Conservation (phyloP, 2,888 invertebrate genomes). For the Rhagium mordax region DNA sequence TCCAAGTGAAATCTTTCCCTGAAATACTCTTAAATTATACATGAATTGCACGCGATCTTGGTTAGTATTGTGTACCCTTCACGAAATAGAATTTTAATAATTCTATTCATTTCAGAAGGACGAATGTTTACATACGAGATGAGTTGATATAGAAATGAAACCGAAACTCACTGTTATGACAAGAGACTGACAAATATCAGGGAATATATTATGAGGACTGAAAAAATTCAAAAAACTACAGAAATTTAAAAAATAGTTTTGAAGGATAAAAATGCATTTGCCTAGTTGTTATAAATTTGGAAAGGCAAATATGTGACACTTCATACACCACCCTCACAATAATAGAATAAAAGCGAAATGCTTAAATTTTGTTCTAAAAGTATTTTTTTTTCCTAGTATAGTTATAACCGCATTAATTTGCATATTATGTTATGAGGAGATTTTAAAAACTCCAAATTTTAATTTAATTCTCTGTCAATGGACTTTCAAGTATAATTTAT, state of each 20-base stretch:
- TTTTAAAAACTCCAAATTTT: too few relatives aligned
- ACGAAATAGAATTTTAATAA: slow-evolving; percentile 32
- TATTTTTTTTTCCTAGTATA: too few relatives aligned
- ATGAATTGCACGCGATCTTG: slow-evolving; percentile 25
- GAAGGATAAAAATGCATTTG: too few relatives aligned
- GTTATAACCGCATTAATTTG: too few relatives aligned
- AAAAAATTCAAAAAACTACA: not conserved
- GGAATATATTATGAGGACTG: not conserved
- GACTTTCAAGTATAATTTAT: too few relatives aligned
- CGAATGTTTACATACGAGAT: slow-evolving; percentile 23
- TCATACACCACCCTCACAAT: too few relatives aligned
- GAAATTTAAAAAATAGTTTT: not conserved
- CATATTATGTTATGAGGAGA: too few relatives aligned
- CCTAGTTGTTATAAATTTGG: too few relatives aligned
- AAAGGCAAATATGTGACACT: too few relatives aligned
- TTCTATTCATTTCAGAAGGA: slow-evolving; percentile 27
- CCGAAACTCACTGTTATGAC: slow-evolving; percentile 3
- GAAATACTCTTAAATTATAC: slow-evolving; percentile 28
- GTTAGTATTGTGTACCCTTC: slow-evolving; percentile 20
- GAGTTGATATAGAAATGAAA: not conserved
- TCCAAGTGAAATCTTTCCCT: slow-evolving; percentile 16
- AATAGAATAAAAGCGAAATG: too few relatives aligned
- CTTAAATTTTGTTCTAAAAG: too few relatives aligned
- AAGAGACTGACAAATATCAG: not conserved
- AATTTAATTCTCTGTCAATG: too few relatives aligned